Percentiles rank a stretch among this genome's conserved stretches.
Conservation (phyloP, 2,888 invertebrate species). For the Drymonia ruficornis region DNA sequence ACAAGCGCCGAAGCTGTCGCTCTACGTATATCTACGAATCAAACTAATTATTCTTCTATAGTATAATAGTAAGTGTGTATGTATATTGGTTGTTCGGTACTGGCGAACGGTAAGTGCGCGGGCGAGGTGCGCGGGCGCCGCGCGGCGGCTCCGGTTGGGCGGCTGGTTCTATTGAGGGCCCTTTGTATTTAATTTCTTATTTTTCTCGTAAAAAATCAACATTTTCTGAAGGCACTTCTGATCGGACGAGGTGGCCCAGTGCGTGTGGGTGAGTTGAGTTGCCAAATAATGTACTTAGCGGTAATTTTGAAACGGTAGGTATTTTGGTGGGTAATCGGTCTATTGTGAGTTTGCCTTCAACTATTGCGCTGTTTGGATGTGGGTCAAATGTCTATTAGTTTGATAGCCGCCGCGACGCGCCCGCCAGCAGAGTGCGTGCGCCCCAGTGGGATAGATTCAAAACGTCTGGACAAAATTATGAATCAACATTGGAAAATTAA, state of each 20-base stretch:
- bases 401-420: slow-evolving; percentile 86
- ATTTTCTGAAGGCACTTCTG: slow-evolving; percentile 95
- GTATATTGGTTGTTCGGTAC: slow-evolving; percentile 73
- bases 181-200: slow-evolving; percentile 88
- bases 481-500: not conserved
- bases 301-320: slow-evolving; percentile 45
- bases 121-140: slow-evolving; percentile 61
- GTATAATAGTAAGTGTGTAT: slow-evolving; percentile 82
- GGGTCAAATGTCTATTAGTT: slow-evolving; percentile 87
- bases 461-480: slow-evolving; percentile 29
- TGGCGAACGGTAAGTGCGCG: slow-evolving; percentile 64
- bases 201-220: slow-evolving; percentile 92
- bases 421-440: slow-evolving; percentile 62
- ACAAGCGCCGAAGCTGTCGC: slow-evolving; percentile 55
- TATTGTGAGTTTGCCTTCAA: slow-evolving; percentile 88
- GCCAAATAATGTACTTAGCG: slow-evolving; percentile 48
- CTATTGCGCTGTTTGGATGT: slow-evolving; percentile 92
- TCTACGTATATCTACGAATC: slow-evolving; percentile 83
- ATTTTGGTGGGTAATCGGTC: slow-evolving; percentile 57
- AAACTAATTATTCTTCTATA: slow-evolving; percentile 84
- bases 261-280: slow-evolving; percentile 84
- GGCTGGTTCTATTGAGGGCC: slow-evolving; percentile 95
- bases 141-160: slow-evolving; percentile 87
- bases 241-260: slow-evolving; percentile 97
- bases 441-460: slow-evolving; percentile 43